Percentiles rank a stretch among this genome's conserved stretches.
phyloP scores from a whole-genome alignment of 2,113 vertebrate genomes.

The Sander vitreus region DNA sequence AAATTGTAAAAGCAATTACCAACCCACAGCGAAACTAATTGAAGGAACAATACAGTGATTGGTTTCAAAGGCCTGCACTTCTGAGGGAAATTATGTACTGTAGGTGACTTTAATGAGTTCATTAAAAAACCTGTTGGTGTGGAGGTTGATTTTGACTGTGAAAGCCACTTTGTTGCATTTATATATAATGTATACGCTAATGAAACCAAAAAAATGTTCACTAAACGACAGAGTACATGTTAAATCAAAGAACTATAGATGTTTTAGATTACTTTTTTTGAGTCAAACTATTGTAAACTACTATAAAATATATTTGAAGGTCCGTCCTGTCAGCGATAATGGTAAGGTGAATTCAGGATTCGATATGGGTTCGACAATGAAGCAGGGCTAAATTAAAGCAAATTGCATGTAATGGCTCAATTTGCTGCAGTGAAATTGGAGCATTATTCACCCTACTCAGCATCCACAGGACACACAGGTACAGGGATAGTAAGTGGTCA shows the following conservation, averaged over 20 bases:
- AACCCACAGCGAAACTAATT: slow-evolving; percentile 68
- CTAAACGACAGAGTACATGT: neutral
- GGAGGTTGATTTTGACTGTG: slow-evolving; percentile 16
- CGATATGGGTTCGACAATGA: slow-evolving; percentile 21
- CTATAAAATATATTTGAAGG: slow-evolving; percentile 25
- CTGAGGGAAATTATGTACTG: slow-evolving; percentile 57
- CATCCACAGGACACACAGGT: slow-evolving; percentile 35
- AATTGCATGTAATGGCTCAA: slow-evolving; percentile 66
- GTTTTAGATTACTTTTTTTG: neutral
- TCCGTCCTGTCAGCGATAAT: slow-evolving; percentile 7
- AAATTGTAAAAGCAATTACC: slow-evolving; percentile 83
- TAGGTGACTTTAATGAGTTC: slow-evolving; percentile 63
- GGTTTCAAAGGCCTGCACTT: slow-evolving; percentile 69
- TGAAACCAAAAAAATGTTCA: slow-evolving; percentile 3
- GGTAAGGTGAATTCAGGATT: slow-evolving; percentile 38
- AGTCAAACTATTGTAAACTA: no score
- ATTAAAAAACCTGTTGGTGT: slow-evolving; percentile 43
- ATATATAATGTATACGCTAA: slow-evolving; percentile 9
- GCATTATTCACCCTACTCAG: slow-evolving; percentile 55
- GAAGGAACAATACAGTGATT: slow-evolving; percentile 74
- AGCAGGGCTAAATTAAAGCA: slow-evolving; percentile 48
- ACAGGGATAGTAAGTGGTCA: slow-evolving; percentile 27
- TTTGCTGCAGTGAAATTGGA: slow-evolving; percentile 48
- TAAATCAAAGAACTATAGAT: neutral
- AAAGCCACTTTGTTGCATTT: slow-evolving; percentile 12